These are phyloP conservation scores for Oriolus oriolus DNA, from an alignment of 2,113 vertebrate genomes.

Conservation along the genomic window DNA sequence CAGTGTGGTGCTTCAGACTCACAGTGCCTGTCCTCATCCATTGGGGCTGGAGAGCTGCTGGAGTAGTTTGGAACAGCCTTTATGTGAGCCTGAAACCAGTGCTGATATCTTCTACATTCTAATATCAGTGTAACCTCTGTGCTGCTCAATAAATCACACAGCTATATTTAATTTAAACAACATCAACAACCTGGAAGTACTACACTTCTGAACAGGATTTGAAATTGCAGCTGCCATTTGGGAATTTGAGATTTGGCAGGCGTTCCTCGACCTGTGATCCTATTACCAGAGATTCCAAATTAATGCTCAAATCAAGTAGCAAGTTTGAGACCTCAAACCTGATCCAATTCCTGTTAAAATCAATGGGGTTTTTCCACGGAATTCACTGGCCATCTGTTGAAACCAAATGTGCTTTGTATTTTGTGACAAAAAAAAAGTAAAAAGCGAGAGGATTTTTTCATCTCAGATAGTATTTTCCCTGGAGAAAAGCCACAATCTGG, in stretches of 20 bases:
- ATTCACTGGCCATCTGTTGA: conserved; percentile 23
- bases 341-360: not conserved
- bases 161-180: not conserved
- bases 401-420: not conserved
- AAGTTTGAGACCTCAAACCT: not conserved
- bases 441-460: not conserved
- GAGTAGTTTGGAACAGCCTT: not conserved
- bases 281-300: not conserved
- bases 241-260: not conserved
- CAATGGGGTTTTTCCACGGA: not conserved
- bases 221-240: not conserved
- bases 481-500: not conserved
- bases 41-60: not conserved
- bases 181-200: not conserved
- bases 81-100: not conserved
- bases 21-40: not conserved
- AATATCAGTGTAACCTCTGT: not conserved
- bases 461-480: not conserved
- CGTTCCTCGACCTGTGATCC: not conserved
- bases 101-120: not conserved
- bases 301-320: not conserved
- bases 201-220: not conserved
- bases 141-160: not conserved
- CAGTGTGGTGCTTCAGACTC: not conserved
- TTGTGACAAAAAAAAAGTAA: not conserved